These are phyloP conservation scores for Hirundo rustica DNA, from an alignment of 2,797 vertebrate genomes.

Conservation along the genomic window DNA sequence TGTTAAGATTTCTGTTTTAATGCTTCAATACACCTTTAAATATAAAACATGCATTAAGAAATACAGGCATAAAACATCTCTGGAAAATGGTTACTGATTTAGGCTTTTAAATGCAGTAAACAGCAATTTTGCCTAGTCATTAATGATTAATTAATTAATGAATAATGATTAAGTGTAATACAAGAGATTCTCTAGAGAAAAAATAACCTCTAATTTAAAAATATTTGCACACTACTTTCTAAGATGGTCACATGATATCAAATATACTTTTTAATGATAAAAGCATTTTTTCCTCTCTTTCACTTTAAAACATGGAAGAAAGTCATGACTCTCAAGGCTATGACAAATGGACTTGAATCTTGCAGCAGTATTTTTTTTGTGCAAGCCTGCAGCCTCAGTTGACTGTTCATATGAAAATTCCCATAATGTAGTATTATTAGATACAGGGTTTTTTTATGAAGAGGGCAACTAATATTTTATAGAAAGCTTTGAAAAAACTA, in stretches of 20 bases:
- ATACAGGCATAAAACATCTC: not conserved
- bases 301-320: not conserved
- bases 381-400: not conserved
- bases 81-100: not conserved
- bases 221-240: not conserved
- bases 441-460: not conserved
- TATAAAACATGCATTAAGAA: not conserved
- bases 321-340: not conserved
- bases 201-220: not conserved
- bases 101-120: not conserved
- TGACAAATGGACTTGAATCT: not conserved
- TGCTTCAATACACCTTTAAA: not conserved
- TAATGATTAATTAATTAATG: not conserved
- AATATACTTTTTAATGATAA: not conserved
- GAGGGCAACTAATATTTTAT: not conserved
- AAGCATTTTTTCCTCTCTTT: not conserved
- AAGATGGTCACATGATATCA: not conserved
- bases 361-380: not conserved
- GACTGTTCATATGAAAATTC: not conserved
- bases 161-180: not conserved
- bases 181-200: not conserved
- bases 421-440: not conserved
- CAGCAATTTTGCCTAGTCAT: not conserved
- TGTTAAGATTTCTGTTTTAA: constrained; percentile 6
- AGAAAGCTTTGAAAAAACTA: not conserved